phyloP scores from a whole-genome alignment of 2,797 vertebrate species.

The Novumbra hubbsi region DNA sequence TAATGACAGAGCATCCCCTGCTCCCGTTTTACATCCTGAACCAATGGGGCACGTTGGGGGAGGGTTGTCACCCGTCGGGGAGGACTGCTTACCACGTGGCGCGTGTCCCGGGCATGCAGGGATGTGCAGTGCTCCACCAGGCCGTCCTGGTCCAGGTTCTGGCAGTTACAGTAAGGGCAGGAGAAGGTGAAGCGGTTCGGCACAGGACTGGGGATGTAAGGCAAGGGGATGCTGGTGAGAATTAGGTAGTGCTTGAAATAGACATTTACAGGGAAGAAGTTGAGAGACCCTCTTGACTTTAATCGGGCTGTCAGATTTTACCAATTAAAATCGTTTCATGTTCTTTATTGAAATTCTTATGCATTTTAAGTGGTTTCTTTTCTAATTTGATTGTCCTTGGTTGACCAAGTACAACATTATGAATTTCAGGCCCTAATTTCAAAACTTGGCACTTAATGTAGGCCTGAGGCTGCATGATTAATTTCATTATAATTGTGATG shows the following conservation, averaged over 20 bases:
- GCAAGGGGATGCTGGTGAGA: background rate
- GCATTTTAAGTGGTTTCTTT: too few species aligned
- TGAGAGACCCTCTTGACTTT: too few species aligned
- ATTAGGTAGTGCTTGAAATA: background rate
- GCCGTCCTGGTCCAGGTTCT: slow-evolving; percentile 95
- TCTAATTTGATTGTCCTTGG: too few species aligned
- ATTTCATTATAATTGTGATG: too few species aligned
- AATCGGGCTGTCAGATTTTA: too few species aligned
- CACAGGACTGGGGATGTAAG: slow-evolving; percentile 73
- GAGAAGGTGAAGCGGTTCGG: slow-evolving; percentile 96
- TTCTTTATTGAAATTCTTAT: too few species aligned
- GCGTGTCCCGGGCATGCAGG: slow-evolving; percentile 84
- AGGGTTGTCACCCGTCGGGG: background rate
- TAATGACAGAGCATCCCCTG: background rate
- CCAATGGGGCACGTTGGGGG: background rate
- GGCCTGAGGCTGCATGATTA: too few species aligned
- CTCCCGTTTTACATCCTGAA: background rate
- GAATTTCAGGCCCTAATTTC: too few species aligned
- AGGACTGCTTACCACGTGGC: slow-evolving; percentile 84
- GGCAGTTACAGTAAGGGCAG: slow-evolving; percentile 92
- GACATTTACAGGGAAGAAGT: too few species aligned
- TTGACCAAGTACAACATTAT: too few species aligned
- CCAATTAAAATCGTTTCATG: too few species aligned
- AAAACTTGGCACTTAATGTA: too few species aligned
- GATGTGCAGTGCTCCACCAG: slow-evolving; percentile 93